A percentile compares a stretch with the other conserved stretches of the same genome.
Conservation (phyloP, 1,140 invertebrate genomes). For the Calliopsis andreniformis region DNA sequence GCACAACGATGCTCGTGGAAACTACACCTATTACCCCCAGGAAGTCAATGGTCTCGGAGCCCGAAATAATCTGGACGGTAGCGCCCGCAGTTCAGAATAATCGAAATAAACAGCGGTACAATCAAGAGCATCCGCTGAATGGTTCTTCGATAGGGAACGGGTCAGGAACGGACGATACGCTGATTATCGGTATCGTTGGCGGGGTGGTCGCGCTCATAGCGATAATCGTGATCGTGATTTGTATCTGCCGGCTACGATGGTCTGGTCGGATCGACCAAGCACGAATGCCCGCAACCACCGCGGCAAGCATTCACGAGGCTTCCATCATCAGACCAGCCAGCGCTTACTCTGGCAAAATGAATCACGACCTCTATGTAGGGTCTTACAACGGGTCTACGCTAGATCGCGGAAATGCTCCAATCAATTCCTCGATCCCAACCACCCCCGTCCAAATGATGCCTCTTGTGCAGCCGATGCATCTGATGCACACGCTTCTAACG, state of each 20-base stretch:
- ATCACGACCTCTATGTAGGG: slow-evolving; percentile 76
- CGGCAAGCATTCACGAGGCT: slow-evolving; percentile 77
- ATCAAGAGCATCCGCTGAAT: slow-evolving; percentile 81
- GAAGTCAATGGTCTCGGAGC: slow-evolving; percentile 85
- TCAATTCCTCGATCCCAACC: slow-evolving; percentile 47
- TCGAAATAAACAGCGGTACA: slow-evolving; percentile 78
- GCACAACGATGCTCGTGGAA: slow-evolving; percentile 72
- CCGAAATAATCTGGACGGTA: slow-evolving; percentile 93
- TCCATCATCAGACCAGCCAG: slow-evolving; percentile 76
- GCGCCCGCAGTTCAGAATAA: slow-evolving; percentile 83
- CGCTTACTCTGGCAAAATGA: slow-evolving; percentile 76
- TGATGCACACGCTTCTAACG: slow-evolving; percentile 62
- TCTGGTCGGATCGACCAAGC: slow-evolving; percentile 71
- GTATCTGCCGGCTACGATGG: slow-evolving; percentile 86
- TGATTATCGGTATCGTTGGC: slow-evolving; percentile 95
- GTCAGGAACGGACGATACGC: slow-evolving; percentile 92
- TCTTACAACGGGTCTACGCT: slow-evolving; percentile 78
- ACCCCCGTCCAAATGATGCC: slow-evolving; percentile 77
- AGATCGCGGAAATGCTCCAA: slow-evolving; percentile 65
- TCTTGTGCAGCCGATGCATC: slow-evolving; percentile 71
- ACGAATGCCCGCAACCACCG: slow-evolving; percentile 72
- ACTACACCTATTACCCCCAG: slow-evolving; percentile 70
- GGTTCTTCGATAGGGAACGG: slow-evolving; percentile 78
- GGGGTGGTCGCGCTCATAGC: slow-evolving; percentile 95
- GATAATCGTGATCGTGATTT: slow-evolving; percentile 93